Evolutionary conservation across 2,797 vertebrate genomes (phyloP), one percentile per base, ranked within the genome.

Genomic region (Hypotaenidia philippensis): DNA sequence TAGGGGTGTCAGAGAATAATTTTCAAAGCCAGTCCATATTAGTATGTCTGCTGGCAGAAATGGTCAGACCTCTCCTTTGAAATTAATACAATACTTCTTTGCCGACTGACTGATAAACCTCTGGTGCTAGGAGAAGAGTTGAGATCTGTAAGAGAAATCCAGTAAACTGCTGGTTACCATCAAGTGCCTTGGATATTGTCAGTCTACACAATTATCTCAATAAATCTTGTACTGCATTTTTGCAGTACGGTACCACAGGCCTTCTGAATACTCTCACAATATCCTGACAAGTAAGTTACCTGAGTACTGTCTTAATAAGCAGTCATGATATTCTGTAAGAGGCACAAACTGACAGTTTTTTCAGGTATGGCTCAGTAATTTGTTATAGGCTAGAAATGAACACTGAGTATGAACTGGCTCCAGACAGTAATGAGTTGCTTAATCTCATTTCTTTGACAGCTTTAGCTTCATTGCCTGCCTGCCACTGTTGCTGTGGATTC

Each of bases 231-330:
- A 23, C 22, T 57, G 34, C 27, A 44, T 90, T 94, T 90, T 90
- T 93, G 31, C n/a, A 56, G 7, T 68, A 55, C 75, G 32, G 45
- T 71, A 64, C 29, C 77, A 2, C 26, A 57, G 34, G 34, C 20
- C 9, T 78, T 92, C 44, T 89, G 49, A 87, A 72, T 83, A 52
- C 32, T 52, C 9, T 64, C 2, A 5, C 88, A n/a, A 50, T 31
- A 55, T 65, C 29, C 65, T 94, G 80, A 85, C 57, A 88, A 69
- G 31, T 72, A 82, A 83, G 86, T 88, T 89, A 75, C 57, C 55
- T 68, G 63, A 72, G n/a, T 81, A 68, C 36, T 32, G 11, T 83
- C 55, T 94, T 86, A 95, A 61, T 71, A 81, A 44, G 34, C 53
- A 83, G 50, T 78, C 44, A 27, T n/a, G 34, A 50, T 86, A 49